Evolutionary conservation across 2,888 invertebrate species (phyloP).

Genomic region (Eilema caniola): DNA sequence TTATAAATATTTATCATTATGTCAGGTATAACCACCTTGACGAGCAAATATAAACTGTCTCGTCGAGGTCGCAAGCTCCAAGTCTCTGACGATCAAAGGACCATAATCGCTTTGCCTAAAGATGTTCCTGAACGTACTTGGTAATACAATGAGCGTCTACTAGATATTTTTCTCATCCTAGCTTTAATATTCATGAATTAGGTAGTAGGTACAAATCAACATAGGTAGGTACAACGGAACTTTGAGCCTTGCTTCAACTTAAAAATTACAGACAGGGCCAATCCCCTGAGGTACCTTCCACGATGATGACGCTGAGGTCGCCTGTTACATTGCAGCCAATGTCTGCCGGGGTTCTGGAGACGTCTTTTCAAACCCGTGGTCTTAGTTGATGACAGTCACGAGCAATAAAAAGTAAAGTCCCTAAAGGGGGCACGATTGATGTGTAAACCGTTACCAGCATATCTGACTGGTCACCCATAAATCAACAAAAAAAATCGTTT

Average conservation of each 20-base stretch:
- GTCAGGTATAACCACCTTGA: conserved; percentile 8
- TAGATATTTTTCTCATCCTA: background rate
- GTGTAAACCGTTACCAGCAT: too few species aligned
- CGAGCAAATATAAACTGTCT: conserved; percentile 66
- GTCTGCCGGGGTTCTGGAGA: background rate
- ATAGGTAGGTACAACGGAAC: background rate
- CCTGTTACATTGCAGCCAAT: background rate
- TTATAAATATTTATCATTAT: background rate
- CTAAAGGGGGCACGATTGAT: too few species aligned
- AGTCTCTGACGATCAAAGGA: conserved; percentile 69
- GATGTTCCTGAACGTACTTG: conserved; percentile 78
- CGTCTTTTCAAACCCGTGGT: too few species aligned
- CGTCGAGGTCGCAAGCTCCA: conserved; percentile 73
- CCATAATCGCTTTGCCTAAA: conserved; percentile 71
- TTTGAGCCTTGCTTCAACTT: background rate
- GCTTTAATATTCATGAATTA: background rate
- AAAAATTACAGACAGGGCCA: background rate
- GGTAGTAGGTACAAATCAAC: too few species aligned
- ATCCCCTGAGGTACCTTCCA: background rate
- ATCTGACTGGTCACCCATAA: too few species aligned
- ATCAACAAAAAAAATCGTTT: too few species aligned
- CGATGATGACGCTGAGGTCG: background rate
- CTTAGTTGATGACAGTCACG: too few species aligned
- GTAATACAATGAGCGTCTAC: conserved; percentile 49
- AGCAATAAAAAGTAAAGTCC: too few species aligned